Conservation (phyloP, 1,140 invertebrate genomes). For the Scylla paramamosain region DNA sequence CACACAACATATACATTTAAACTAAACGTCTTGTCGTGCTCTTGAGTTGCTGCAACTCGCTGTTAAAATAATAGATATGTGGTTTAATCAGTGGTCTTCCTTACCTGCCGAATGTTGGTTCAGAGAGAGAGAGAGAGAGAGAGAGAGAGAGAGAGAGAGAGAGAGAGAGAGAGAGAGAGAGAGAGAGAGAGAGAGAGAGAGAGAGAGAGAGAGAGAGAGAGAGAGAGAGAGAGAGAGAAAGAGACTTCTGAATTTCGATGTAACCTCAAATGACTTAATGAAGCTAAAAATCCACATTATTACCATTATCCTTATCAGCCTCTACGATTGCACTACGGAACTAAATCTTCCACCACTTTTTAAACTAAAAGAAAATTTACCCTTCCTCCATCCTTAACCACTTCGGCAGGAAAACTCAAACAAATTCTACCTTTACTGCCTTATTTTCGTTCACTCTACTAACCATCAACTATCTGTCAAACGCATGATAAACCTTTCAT, state of each 20-base stretch:
- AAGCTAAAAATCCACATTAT: not conserved
- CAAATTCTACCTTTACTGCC: no score
- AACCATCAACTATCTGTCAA: no score
- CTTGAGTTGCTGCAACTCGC: not conserved
- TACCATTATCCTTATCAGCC: no score
- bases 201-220: conserved; percentile 35
- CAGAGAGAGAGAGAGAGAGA: not conserved
- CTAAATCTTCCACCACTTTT: no score
- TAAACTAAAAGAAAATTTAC: no score
- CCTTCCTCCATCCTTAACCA: no score
- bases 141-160: no score
- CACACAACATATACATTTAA: not conserved
- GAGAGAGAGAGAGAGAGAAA: conserved; percentile 28
- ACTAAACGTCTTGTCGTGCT: not conserved
- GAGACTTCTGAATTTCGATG: not conserved
- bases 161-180: not conserved
- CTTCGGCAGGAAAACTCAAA: no score
- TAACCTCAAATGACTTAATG: not conserved
- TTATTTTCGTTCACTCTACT: no score
- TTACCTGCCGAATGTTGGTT: not conserved
- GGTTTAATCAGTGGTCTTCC: not conserved
- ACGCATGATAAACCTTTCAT: no score
- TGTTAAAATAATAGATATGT: not conserved
- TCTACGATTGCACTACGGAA: no score
- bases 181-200: not conserved